These are phyloP conservation scores for Megathymus violae DNA, from an alignment of 1,140 invertebrate species.

Conservation along the genomic window DNA sequence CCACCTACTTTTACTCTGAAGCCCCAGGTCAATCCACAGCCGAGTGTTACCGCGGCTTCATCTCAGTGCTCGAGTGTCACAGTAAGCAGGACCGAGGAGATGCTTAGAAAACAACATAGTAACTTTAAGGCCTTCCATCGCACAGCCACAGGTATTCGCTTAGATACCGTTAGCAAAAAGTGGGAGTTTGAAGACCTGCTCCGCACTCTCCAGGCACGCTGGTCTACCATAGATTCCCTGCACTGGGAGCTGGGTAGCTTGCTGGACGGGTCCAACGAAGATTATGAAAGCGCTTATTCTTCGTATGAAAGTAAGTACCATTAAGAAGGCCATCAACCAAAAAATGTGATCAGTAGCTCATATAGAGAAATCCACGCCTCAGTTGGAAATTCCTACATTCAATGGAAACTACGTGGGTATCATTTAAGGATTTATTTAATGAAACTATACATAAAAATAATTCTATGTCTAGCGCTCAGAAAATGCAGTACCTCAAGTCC, in stretches of 20 bases:
- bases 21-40: neutral
- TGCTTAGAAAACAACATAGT: neutral
- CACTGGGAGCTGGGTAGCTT: constrained; percentile 9
- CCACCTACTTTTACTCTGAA: neutral
- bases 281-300: constrained; percentile 3
- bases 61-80: neutral
- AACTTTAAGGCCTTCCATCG: constrained; percentile 4
- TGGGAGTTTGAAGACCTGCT: constrained; percentile 14
- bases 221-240: constrained; percentile 1
- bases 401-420: constrained; percentile 40
- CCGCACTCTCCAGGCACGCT: neutral
- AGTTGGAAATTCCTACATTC: constrained; percentile 29
- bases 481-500: constrained; percentile 5
- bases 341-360: constrained; percentile 18
- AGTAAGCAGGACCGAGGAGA: neutral
- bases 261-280: neutral
- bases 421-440: constrained; percentile 39
- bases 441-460: constrained; percentile 39
- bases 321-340: constrained; percentile 14
- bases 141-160: neutral
- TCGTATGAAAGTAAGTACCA: constrained; percentile 6
- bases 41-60: neutral
- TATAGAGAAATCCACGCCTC: constrained; percentile 7
- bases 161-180: neutral
- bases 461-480: constrained; percentile 32